Evolutionary conservation across 2,888 invertebrate species (phyloP).

Genomic region (Molorchus minor): DNA sequence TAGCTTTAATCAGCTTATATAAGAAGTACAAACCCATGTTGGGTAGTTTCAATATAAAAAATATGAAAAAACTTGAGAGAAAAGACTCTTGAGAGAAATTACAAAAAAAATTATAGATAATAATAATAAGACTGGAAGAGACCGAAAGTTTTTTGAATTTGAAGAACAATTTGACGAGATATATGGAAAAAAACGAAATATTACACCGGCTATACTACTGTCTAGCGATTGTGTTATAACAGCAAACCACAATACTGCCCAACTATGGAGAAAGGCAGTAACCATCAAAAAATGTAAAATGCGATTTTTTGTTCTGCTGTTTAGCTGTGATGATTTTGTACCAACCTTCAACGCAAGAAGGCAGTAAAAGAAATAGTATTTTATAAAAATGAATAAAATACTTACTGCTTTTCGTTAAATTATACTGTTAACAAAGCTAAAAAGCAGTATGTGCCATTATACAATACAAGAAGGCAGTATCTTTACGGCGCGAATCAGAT

Average conservation of each 20-base stretch:
- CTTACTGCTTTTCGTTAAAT: conserved; percentile 3
- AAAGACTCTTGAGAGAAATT: neutral
- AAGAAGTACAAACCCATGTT: too few species aligned
- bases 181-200: neutral
- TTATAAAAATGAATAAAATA: neutral
- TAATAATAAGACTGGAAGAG: neutral
- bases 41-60: too few species aligned
- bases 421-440: neutral
- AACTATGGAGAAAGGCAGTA: neutral
- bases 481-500: neutral
- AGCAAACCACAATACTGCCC: neutral
- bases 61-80: too few species aligned
- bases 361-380: neutral
- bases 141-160: neutral
- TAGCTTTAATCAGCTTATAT: too few species aligned
- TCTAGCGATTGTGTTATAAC: neutral
- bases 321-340: conserved; percentile 1
- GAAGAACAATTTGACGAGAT: neutral
- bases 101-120: neutral
- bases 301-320: conserved; percentile 2
- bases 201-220: neutral
- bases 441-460: conserved; percentile 4
- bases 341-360: neutral
- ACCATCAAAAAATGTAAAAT: neutral
- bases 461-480: neutral